phyloP scores from a whole-genome alignment of 2,113 vertebrate species.

The Tupaia tana region DNA sequence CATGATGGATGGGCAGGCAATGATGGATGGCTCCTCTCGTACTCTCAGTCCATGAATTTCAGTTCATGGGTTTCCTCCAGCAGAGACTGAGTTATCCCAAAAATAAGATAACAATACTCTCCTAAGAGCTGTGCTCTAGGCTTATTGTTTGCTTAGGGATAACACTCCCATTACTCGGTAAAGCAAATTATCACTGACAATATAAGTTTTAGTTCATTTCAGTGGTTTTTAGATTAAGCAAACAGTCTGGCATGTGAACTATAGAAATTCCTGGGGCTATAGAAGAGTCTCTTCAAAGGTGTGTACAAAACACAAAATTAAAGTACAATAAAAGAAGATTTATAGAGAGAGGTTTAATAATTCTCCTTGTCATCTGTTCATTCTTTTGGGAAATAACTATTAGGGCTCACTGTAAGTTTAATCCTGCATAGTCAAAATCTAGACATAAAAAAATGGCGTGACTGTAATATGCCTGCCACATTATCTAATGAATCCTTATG shows the following conservation, averaged over 20 bases:
- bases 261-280: neutral
- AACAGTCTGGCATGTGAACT: neutral
- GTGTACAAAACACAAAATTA: constrained; percentile 53
- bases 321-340: constrained; percentile 63
- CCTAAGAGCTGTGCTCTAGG: neutral
- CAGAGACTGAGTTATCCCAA: neutral
- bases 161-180: constrained; percentile 5
- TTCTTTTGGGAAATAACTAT: constrained; percentile 49
- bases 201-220: constrained; percentile 41
- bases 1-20: neutral
- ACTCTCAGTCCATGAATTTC: neutral
- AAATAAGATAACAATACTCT: neutral
- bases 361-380: constrained; percentile 52
- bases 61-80: neutral
- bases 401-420: constrained; percentile 51
- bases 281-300: constrained; percentile 40
- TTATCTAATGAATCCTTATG: constrained; percentile 42
- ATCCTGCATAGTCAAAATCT: constrained; percentile 31
- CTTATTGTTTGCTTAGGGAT: constrained; percentile 13
- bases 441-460: neutral
- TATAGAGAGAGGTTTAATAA: constrained; percentile 66
- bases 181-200: constrained; percentile 43
- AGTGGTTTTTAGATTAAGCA: constrained; percentile 62
- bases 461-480: constrained; percentile 14
- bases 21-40: neutral